phyloP scores from a whole-genome alignment of 2,113 vertebrate species.

The Chauna torquata region DNA sequence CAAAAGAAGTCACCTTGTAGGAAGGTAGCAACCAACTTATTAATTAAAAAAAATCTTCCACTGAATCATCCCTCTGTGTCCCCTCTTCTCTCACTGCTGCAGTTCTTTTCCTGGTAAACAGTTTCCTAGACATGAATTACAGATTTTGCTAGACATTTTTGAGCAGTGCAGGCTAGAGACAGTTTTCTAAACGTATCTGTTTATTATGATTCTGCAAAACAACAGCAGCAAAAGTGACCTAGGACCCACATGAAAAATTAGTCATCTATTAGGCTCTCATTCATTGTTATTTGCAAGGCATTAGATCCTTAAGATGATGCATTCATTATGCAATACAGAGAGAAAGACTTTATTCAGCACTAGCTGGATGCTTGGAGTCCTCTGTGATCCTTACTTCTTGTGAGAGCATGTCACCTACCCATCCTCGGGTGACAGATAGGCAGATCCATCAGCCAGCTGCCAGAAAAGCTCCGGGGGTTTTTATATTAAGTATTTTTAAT shows the following conservation, averaged over 20 bases:
- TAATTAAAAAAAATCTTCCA: background rate
- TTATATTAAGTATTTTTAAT: background rate
- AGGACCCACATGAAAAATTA: background rate
- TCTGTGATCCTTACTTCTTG: background rate
- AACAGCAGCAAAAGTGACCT: background rate
- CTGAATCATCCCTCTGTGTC: background rate
- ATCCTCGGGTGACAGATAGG: background rate
- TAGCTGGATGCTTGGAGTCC: background rate
- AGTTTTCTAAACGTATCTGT: background rate
- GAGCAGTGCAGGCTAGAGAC: background rate
- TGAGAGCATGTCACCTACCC: background rate
- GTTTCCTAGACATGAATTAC: background rate
- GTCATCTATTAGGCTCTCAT: background rate
- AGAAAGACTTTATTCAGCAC: background rate
- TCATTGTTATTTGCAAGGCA: background rate
- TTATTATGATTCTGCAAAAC: background rate
- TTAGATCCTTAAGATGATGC: accelerated
- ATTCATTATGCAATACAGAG: background rate
- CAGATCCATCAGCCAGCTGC: background rate
- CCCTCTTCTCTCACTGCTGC: background rate
- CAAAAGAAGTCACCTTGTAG: background rate
- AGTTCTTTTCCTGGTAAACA: background rate
- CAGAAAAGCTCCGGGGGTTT: background rate
- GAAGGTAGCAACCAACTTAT: background rate
- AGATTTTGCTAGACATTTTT: background rate